Conservation (phyloP, 2,888 invertebrate genomes). For the Choreutis nemorana region DNA sequence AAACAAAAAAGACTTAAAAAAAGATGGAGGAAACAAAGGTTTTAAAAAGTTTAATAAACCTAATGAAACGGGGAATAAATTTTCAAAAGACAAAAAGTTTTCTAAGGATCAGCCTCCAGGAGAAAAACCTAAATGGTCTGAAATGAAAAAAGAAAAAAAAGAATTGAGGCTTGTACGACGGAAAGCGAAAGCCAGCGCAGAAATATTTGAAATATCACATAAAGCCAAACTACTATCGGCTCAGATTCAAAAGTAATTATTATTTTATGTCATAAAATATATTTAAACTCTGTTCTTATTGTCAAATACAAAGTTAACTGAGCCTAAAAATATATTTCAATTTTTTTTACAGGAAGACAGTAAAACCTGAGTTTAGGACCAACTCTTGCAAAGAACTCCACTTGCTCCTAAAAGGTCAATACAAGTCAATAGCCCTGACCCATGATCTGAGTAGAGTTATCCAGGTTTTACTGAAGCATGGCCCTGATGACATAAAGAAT, state of each 20-base stretch:
- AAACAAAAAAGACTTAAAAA: constrained; percentile 13
- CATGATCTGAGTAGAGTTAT: constrained; percentile 91
- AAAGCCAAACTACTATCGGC: constrained; percentile 51
- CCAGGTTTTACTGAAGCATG: constrained; percentile 84
- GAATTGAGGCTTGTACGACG: constrained; percentile 71
- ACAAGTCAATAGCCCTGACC: constrained; percentile 75
- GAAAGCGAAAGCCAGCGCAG: constrained; percentile 62
- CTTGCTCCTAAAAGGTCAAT: constrained; percentile 67
- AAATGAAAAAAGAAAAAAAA: constrained; percentile 79
- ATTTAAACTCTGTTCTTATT: constrained; percentile 1
- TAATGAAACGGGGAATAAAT: constrained; percentile 13
- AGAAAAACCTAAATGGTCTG: constrained; percentile 73
- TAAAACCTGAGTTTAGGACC: constrained; percentile 62
- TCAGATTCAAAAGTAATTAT: constrained; percentile 48
- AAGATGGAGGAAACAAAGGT: constrained; percentile 9
- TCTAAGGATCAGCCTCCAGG: constrained; percentile 24
- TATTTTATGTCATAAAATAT: background rate
- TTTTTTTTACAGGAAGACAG: constrained; percentile 44
- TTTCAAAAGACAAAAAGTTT: constrained; percentile 18
- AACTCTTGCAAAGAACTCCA: constrained; percentile 71
- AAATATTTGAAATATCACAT: constrained; percentile 52
- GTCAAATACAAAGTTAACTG: background rate
- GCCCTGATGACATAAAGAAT: constrained; percentile 70
- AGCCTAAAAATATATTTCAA: no score
- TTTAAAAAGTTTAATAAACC: constrained; percentile 1